phyloP scores from a whole-genome alignment of 2,797 vertebrate species.

The Cyprinodon diabolis region DNA sequence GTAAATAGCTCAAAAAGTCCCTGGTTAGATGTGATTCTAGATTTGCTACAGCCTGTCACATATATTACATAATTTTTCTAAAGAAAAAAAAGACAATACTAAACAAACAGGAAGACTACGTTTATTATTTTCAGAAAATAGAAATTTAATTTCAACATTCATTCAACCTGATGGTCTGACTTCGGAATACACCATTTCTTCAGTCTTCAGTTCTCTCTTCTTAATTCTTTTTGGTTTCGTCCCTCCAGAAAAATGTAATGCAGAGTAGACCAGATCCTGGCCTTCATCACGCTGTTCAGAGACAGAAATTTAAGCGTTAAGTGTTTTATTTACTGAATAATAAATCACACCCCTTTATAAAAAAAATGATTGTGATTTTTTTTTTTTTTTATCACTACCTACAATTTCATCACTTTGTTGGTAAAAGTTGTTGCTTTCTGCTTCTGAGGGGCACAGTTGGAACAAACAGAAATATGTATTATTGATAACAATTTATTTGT shows the following conservation, averaged over 20 bases:
- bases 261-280: not conserved
- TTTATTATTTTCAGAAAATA: too few species aligned
- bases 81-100: too few species aligned
- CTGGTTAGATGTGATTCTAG: too few species aligned
- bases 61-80: too few species aligned
- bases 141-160: not conserved
- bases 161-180: not conserved
- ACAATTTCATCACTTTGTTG: not conserved
- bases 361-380: not conserved
- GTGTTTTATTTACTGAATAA: not conserved
- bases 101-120: too few species aligned
- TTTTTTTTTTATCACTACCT: not conserved
- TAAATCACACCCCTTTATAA: not conserved
- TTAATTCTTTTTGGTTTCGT: not conserved
- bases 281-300: not conserved
- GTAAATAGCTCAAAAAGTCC: too few species aligned
- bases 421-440: not conserved
- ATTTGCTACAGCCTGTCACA: too few species aligned
- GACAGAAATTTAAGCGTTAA: not conserved
- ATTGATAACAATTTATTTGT: not conserved
- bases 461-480: not conserved
- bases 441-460: not conserved
- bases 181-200: not conserved
- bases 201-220: not conserved
- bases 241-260: constrained; percentile 1